These are phyloP conservation scores for Cyphomyrus plagiostoma DNA, from an alignment of 2,113 vertebrate genomes.

Conservation along the genomic window DNA sequence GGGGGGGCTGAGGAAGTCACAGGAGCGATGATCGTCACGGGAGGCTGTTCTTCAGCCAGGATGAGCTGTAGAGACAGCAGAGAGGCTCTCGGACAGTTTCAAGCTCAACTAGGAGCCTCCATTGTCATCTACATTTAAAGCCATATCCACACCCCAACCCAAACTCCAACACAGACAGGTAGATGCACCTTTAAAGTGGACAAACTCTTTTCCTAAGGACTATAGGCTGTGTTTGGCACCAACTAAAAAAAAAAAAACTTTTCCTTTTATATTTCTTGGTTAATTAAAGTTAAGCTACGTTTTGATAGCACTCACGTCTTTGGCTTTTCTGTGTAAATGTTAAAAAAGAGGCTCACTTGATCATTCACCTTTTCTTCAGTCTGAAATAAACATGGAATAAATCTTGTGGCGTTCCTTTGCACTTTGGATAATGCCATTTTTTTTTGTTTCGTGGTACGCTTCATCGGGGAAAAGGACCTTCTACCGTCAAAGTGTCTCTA, in stretches of 20 bases:
- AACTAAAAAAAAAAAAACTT: not conserved
- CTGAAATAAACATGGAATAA: not conserved
- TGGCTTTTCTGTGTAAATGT: not conserved
- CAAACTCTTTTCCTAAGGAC: not conserved
- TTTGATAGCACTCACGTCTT: not conserved
- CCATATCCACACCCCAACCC: not conserved
- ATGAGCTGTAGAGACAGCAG: not conserved
- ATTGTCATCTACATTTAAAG: not conserved
- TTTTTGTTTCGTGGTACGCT: not conserved
- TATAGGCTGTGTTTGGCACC: not conserved
- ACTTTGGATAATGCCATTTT: not conserved
- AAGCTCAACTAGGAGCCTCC: not conserved
- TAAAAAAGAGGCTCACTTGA: not conserved
- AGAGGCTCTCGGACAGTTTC: not conserved
- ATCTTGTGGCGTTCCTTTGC: not conserved
- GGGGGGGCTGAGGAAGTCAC: not conserved
- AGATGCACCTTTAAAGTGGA: not conserved
- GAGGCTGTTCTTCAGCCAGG: slow-evolving; percentile 14
- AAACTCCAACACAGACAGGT: not conserved
- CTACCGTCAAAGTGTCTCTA: not conserved
- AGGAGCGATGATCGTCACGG: not conserved
- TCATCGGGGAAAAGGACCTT: too few relatives aligned
- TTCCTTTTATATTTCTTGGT: not conserved
- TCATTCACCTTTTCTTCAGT: not conserved
- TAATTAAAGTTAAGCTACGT: not conserved